Conservation (phyloP, 2,888 invertebrate genomes). For the Callyntrura sp. region DNA sequence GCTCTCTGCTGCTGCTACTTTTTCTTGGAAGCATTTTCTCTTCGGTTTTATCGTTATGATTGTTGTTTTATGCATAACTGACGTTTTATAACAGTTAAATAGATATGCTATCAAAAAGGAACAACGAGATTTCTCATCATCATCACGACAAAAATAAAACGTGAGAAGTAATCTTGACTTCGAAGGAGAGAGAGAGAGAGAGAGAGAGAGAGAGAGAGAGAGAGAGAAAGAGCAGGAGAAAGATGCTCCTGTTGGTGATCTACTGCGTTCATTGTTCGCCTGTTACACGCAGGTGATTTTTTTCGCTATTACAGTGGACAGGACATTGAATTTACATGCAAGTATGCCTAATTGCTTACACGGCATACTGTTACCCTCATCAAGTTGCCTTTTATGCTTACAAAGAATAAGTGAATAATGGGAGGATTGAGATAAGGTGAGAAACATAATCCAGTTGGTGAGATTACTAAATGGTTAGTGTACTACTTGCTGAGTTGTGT, state of each 20-base stretch:
- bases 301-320: neutral
- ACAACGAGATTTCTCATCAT: slow-evolving; percentile 42
- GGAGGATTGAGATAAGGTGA: slow-evolving; percentile 7
- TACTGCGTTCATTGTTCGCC: slow-evolving; percentile 13
- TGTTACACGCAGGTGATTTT: slow-evolving; percentile 11
- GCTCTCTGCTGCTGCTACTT: neutral
- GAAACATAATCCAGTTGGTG: slow-evolving; percentile 21
- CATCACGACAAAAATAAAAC: slow-evolving; percentile 74
- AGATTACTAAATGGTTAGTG: slow-evolving; percentile 9
- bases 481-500: neutral
- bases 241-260: slow-evolving; percentile 21
- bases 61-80: slow-evolving; percentile 44
- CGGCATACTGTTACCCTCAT: neutral
- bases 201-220: too few species aligned
- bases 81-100: slow-evolving; percentile 48
- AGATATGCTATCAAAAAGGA: slow-evolving; percentile 15
- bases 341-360: neutral
- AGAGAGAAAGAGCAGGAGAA: slow-evolving; percentile 43
- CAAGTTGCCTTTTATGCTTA: slow-evolving; percentile 1
- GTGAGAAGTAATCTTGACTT: slow-evolving; percentile 65
- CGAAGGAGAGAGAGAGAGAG: too few species aligned
- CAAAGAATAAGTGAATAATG: slow-evolving; percentile 3
- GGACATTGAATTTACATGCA: too few species aligned
- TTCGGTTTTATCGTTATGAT: neutral
- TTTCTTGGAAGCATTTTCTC: neutral